phyloP scores from a whole-genome alignment of 1,140 invertebrate species.

The Dolichoris vasculosae region DNA sequence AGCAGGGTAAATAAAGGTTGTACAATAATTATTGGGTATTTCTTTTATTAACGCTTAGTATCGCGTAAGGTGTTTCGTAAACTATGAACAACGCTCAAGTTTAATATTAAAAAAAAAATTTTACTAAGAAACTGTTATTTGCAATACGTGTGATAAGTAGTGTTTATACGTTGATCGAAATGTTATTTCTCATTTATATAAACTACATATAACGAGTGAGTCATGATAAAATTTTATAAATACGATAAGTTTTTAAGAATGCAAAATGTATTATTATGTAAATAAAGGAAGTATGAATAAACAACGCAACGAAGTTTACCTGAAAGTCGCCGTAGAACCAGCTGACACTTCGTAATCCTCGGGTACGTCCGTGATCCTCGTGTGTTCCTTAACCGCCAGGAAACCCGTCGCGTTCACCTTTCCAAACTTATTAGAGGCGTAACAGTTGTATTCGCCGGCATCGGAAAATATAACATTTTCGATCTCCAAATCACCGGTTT shows the following conservation, averaged over 20 bases:
- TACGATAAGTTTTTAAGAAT: not conserved
- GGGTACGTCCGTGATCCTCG: slow-evolving; percentile 88
- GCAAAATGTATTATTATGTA: not conserved
- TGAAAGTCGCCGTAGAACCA: slow-evolving; percentile 90
- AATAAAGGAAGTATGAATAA: not conserved
- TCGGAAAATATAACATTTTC: slow-evolving; percentile 88
- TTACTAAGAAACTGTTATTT: too few relatives aligned
- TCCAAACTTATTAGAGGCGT: slow-evolving; percentile 95
- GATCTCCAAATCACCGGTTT: slow-evolving; percentile 90
- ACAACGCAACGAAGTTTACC: slow-evolving; percentile 56
- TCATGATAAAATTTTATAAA: not conserved
- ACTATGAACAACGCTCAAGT: not conserved
- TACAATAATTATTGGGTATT: not conserved
- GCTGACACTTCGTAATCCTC: slow-evolving; percentile 94
- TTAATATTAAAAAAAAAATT: too few relatives aligned
- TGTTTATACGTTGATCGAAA: too few relatives aligned
- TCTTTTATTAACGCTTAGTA: not conserved
- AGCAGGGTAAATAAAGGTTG: too few relatives aligned
- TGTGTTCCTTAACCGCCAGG: slow-evolving; percentile 89
- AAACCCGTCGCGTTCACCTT: slow-evolving; percentile 83
- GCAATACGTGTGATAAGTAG: too few relatives aligned
- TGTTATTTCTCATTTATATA: too few relatives aligned
- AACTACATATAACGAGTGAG: too few relatives aligned
- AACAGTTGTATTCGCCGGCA: slow-evolving; percentile 92
- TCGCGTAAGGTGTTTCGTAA: not conserved